Percentiles rank a stretch among this genome's conserved stretches.
Conservation (phyloP, 2,888 invertebrate genomes). For the Beris chalybata region DNA sequence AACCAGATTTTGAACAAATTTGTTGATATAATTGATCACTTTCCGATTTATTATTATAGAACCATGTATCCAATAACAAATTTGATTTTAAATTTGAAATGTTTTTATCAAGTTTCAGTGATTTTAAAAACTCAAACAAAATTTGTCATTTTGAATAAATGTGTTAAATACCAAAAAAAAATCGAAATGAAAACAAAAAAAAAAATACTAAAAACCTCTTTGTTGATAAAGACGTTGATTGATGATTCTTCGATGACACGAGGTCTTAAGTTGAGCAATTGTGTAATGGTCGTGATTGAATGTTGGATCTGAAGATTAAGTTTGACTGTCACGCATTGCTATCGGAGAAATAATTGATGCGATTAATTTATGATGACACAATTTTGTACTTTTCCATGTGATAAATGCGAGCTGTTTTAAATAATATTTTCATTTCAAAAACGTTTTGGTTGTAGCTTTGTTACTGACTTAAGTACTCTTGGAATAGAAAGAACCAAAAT, state of each 20-base stretch:
- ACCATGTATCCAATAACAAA: too few species aligned
- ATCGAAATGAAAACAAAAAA: constrained; percentile 11
- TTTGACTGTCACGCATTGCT: constrained; percentile 26
- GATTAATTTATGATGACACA: constrained; percentile 30
- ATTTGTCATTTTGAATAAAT: too few species aligned
- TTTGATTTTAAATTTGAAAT: too few species aligned
- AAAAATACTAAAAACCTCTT: constrained; percentile 12
- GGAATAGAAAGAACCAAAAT: too few species aligned
- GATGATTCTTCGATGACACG: constrained; percentile 27
- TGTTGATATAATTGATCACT: too few species aligned
- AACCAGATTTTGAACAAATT: too few species aligned
- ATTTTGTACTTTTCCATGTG: constrained; percentile 12
- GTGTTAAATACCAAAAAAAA: background rate
- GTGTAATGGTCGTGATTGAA: constrained; percentile 22
- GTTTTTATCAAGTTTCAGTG: too few species aligned
- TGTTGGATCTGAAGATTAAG: constrained; percentile 32
- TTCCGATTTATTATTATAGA: too few species aligned
- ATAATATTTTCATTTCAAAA: too few species aligned
- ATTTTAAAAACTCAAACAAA: too few species aligned
- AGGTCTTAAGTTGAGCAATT: constrained; percentile 10
- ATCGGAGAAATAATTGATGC: constrained; percentile 29
- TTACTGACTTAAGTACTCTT: background rate
- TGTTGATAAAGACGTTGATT: constrained; percentile 20
- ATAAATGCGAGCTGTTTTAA: too few species aligned
- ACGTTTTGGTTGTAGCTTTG: background rate